Evolutionary conservation across 2,113 vertebrate species (phyloP).

Genomic region (Paradisaea rubra): DNA sequence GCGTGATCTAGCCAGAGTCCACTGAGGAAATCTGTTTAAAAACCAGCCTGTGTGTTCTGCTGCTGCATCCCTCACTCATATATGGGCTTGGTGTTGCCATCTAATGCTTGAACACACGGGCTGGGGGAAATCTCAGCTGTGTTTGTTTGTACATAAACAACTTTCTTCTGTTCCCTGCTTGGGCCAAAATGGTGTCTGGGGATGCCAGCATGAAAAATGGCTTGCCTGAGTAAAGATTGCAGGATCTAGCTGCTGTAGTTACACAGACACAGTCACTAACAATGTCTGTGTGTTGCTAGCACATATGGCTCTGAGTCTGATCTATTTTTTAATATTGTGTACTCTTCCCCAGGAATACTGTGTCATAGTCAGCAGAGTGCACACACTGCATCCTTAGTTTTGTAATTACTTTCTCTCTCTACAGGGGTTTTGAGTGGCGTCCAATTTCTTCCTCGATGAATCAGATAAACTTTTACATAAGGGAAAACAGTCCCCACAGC

Average conservation of each 20-base stretch:
- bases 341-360: not conserved
- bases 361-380: not conserved
- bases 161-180: not conserved
- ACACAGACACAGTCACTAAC: not conserved
- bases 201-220: not conserved
- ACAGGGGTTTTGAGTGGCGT: not conserved
- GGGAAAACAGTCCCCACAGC: not conserved
- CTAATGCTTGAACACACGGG: not conserved
- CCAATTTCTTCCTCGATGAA: not conserved
- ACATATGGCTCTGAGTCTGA: not conserved
- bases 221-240: not conserved
- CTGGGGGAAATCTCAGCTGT: not conserved
- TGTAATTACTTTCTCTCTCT: constrained; percentile 18
- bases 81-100: not conserved
- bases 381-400: not conserved
- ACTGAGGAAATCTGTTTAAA: not conserved
- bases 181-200: not conserved
- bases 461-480: not conserved
- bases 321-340: not conserved
- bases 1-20: not conserved
- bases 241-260: not conserved
- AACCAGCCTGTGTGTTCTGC: not conserved
- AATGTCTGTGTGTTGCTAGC: not conserved
- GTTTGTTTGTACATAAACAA: not conserved
- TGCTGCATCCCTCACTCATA: not conserved